Conservation (phyloP, 1,140 invertebrate genomes). For the Drosophila teissieri region DNA sequence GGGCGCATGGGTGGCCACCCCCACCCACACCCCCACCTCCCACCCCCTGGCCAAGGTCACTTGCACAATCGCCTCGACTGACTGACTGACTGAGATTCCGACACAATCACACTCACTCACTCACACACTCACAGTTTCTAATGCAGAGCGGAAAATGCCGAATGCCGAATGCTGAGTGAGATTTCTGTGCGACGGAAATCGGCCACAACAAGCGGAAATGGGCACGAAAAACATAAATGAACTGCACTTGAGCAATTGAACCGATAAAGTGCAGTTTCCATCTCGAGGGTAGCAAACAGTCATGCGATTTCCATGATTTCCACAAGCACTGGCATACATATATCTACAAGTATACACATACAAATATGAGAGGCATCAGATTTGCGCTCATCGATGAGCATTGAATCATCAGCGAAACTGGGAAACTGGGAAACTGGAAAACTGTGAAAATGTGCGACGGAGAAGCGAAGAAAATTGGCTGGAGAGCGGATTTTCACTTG, state of each 20-base stretch:
- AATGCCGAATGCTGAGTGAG: conserved; percentile 1
- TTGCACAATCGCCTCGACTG: conserved; percentile 21
- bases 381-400: conserved; percentile 34
- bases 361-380: neutral
- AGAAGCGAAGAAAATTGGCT: conserved; percentile 1
- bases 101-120: neutral
- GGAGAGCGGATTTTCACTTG: conserved; percentile 1
- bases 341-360: neutral
- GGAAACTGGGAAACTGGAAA: neutral
- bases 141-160: conserved; percentile 4
- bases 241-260: conserved; percentile 19
- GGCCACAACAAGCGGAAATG: conserved; percentile 40
- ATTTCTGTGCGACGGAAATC: conserved; percentile 21
- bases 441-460: neutral
- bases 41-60: conserved; percentile 11
- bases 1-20: conserved; percentile 6
- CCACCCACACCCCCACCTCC: neutral
- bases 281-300: conserved; percentile 8
- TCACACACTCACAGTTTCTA: neutral
- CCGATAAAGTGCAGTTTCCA: conserved; percentile 7
- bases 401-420: conserved; percentile 1
- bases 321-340: conserved; percentile 18
- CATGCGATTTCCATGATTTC: conserved; percentile 14
- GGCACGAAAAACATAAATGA: conserved; percentile 9
- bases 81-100: conserved; percentile 11